Evolutionary conservation across 2,888 invertebrate genomes (phyloP).

Genomic region (Ischnus inquisitorius): DNA sequence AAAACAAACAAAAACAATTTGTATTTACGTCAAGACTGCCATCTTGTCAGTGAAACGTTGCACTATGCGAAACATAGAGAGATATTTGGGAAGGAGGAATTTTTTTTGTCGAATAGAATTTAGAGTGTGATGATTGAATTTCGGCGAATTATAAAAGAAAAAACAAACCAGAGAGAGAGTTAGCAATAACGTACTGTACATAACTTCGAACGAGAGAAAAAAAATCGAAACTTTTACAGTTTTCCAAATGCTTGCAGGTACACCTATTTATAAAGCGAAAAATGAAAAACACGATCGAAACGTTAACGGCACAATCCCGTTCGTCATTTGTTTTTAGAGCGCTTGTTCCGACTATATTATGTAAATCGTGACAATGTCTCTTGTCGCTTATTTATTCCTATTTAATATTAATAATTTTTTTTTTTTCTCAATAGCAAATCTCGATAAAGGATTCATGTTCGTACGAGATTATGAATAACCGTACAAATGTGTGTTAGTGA

Average conservation of each 20-base stretch:
- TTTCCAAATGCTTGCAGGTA: slow-evolving; percentile 64
- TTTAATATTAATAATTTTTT: slow-evolving; percentile 43
- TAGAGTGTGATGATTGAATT: slow-evolving; percentile 49
- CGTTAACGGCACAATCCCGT: slow-evolving; percentile 37
- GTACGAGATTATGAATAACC: slow-evolving; percentile 23
- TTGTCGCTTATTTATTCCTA: slow-evolving; percentile 61
- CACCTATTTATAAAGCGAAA: slow-evolving; percentile 58
- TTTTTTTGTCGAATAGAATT: slow-evolving; percentile 33
- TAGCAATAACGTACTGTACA: slow-evolving; percentile 66
- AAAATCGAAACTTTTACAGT: slow-evolving; percentile 64
- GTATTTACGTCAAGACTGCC: slow-evolving; percentile 76
- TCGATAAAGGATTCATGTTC: slow-evolving; percentile 23
- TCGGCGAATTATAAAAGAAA: slow-evolving; percentile 34
- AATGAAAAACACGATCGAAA: slow-evolving; percentile 25
- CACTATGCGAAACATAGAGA: slow-evolving; percentile 64
- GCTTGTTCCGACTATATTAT: slow-evolving; percentile 29
- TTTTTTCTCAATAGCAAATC: slow-evolving; percentile 15
- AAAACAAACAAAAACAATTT: slow-evolving; percentile 55
- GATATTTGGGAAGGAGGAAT: neutral
- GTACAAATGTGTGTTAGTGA: slow-evolving; percentile 57
- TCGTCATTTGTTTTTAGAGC: slow-evolving; percentile 17
- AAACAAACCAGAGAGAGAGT: slow-evolving; percentile 39
- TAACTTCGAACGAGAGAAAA: slow-evolving; percentile 56
- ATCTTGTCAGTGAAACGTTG: slow-evolving; percentile 74
- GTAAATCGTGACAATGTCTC: slow-evolving; percentile 24